Evolutionary conservation across 1,140 invertebrate genomes (phyloP).

Genomic region (Pogonus chalceus): DNA sequence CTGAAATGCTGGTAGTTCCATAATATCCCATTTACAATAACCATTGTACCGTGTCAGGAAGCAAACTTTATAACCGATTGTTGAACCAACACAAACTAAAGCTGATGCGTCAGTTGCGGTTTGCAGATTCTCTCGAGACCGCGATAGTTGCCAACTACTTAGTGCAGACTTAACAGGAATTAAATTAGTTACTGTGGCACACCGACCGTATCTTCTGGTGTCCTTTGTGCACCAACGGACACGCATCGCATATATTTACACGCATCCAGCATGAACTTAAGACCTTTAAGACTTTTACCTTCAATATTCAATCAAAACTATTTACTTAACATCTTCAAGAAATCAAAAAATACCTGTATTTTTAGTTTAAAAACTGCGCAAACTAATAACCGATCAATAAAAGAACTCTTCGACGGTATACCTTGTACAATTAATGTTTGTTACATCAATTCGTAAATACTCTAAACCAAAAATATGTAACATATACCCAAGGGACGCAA

Average conservation of each 20-base stretch:
- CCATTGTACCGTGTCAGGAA: not conserved
- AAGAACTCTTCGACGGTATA: no score
- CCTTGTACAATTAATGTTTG: no score
- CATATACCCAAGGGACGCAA: not conserved
- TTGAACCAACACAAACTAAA: not conserved
- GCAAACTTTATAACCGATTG: conserved; percentile 1
- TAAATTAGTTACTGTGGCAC: conserved; percentile 2
- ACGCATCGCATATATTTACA: not conserved
- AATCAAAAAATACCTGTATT: no score
- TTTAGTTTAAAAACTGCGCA: no score
- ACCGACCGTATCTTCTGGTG: not conserved
- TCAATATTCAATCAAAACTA: no score
- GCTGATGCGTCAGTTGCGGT: not conserved
- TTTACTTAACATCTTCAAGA: no score
- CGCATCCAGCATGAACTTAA: no score
- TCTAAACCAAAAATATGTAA: no score
- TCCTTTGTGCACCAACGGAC: not conserved
- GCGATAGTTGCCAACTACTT: conserved; percentile 6
- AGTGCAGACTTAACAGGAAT: conserved; percentile 7
- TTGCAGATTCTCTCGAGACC: not conserved
- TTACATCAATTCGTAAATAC: no score
- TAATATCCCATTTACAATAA: not conserved
- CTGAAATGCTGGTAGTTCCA: no score
- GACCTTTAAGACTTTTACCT: no score
- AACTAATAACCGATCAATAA: no score